phyloP scores from a whole-genome alignment of 2,888 invertebrate species.

The Leptinotarsa peninsularis region DNA sequence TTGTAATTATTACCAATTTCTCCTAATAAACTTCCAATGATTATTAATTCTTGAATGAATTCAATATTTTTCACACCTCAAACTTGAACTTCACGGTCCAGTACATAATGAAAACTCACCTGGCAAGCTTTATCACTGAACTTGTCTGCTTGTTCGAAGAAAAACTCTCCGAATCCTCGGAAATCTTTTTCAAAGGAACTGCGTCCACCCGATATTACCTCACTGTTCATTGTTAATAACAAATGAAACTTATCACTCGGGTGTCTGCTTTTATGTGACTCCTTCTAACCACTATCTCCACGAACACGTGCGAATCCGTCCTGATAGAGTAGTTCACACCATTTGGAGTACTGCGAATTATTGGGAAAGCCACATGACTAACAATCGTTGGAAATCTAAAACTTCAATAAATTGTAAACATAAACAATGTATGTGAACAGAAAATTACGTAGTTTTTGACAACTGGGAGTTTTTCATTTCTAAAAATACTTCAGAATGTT shows the following conservation, averaged over 20 bases:
- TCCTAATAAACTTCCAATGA: no score
- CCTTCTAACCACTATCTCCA: neutral
- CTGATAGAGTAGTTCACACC: conserved; percentile 5
- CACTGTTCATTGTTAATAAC: conserved; percentile 10
- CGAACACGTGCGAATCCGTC: neutral
- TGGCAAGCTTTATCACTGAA: conserved; percentile 49
- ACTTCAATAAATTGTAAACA: neutral
- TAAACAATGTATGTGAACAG: neutral
- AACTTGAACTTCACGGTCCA: neutral
- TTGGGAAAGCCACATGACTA: conserved; percentile 3
- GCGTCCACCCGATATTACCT: conserved; percentile 23
- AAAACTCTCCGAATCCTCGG: conserved; percentile 50
- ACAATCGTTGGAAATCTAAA: neutral
- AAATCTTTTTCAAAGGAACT: conserved; percentile 36
- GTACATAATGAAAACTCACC: conserved; percentile 40
- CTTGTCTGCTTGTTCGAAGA: conserved; percentile 48
- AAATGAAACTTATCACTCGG: neutral
- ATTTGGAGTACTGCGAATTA: neutral
- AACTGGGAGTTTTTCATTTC: no score
- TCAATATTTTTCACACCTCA: no score
- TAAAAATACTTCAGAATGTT: no score
- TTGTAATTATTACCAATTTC: no score
- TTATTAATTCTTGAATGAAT: no score
- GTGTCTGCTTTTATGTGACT: neutral
- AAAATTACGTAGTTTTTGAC: neutral